Percentiles rank a stretch among this genome's conserved stretches.
Evolutionary conservation across 2,888 invertebrate species (phyloP).

Genomic region (Apodemia duryi): DNA sequence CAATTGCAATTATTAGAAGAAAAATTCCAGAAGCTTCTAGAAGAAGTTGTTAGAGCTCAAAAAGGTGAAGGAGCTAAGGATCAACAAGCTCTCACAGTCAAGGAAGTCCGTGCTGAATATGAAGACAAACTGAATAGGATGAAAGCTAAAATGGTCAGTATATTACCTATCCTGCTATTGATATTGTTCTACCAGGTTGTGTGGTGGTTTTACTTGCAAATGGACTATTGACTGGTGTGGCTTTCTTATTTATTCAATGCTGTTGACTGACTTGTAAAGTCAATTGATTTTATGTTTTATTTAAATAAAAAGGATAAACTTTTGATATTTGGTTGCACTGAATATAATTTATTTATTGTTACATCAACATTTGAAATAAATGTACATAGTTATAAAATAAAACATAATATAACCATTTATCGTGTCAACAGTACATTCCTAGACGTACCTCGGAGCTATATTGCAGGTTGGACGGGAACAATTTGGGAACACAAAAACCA

Average conservation of each 20-base stretch:
- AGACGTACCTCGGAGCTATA: constrained; percentile 37
- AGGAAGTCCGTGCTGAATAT: constrained; percentile 82
- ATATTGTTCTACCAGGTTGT: constrained; percentile 69
- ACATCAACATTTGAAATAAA: too few relatives aligned
- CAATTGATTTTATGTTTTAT: constrained; percentile 20
- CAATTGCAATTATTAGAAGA: constrained; percentile 64
- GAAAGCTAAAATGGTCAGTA: constrained; percentile 90
- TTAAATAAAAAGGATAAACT: too few relatives aligned
- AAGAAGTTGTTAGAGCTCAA: constrained; percentile 51
- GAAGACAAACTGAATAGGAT: constrained; percentile 87
- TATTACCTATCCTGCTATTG: constrained; percentile 64
- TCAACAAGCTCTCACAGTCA: constrained; percentile 53
- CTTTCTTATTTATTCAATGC: constrained; percentile 37
- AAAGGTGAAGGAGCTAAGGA: constrained; percentile 49
- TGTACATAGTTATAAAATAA: background rate
- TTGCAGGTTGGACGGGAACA: constrained; percentile 36
- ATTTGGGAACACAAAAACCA: constrained; percentile 45
- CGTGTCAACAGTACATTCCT: constrained; percentile 46
- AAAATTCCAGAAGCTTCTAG: constrained; percentile 59
- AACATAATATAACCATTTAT: constrained; percentile 18
- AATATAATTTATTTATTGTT: too few relatives aligned
- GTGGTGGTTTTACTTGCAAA: constrained; percentile 71
- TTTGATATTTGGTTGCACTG: too few relatives aligned
- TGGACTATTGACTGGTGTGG: constrained; percentile 53
- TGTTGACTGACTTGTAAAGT: constrained; percentile 48